These are phyloP conservation scores for Microplitis demolitor DNA, from an alignment of 1,140 invertebrate species.

Conservation along the genomic window DNA sequence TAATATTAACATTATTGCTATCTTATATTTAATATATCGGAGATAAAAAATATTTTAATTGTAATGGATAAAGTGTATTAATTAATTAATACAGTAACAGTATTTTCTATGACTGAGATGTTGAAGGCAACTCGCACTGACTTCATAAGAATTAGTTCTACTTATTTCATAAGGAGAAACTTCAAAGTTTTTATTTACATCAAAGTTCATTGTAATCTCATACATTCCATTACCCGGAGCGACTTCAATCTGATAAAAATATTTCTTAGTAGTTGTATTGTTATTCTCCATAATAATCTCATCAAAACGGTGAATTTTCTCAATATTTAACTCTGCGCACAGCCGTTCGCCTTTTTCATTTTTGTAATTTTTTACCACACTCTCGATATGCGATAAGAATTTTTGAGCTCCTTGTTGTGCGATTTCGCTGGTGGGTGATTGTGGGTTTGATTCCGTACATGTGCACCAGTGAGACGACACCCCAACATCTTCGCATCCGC, in stretches of 20 bases:
- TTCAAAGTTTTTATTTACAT: conserved; percentile 48
- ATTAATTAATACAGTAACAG: conserved; percentile 44
- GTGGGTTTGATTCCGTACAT: conserved; percentile 65
- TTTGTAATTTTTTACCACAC: conserved; percentile 52
- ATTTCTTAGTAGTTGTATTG: conserved; percentile 34
- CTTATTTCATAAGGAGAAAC: conserved; percentile 61
- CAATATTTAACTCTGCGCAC: conserved; percentile 61
- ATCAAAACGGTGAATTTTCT: conserved; percentile 54
- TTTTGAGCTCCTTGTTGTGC: conserved; percentile 48
- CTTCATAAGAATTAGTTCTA: conserved; percentile 66
- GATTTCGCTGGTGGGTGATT: conserved; percentile 54
- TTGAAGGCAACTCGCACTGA: conserved; percentile 47
- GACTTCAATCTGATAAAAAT: conserved; percentile 63
- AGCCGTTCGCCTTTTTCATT: conserved; percentile 47
- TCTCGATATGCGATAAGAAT: conserved; percentile 56
- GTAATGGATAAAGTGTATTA: background rate
- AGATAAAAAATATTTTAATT: too few relatives aligned
- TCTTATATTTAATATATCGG: too few relatives aligned
- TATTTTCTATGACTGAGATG: conserved; percentile 49
- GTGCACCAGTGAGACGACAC: conserved; percentile 80
- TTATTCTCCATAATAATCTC: conserved; percentile 59
- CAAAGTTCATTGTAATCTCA: conserved; percentile 64
- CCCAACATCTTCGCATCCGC: conserved; percentile 74
- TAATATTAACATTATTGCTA: too few relatives aligned
- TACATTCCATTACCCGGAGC: conserved; percentile 65